Base-by-base conservation (phyloP, 2,797 vertebrate species). In the Sarcoramphus papa region DNA sequence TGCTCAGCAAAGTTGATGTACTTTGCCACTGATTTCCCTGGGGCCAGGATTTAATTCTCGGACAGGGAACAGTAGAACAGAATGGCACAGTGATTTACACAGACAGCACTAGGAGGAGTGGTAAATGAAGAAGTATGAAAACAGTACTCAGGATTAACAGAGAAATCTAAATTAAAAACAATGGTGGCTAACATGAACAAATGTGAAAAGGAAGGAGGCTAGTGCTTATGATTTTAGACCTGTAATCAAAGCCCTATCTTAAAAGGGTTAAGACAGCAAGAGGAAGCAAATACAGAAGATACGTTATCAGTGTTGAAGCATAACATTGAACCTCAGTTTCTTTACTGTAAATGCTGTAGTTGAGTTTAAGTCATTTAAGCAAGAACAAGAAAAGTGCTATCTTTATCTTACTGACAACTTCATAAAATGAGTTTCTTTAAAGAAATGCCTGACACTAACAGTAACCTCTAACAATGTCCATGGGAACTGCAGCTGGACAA, bases 21-120 rank as follows among this genome's bases (percentile, higher is more conserved):
- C 65, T 83, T 82, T 73, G n/a, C 37, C 68, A n/a, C 33, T 83
- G 37, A 85, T 92, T 96, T 95, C 79, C 75, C 69, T 45, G 41
- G 48, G n/a, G n/a, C 80, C 27, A 60, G 20, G 41, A 81, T 92
- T 94, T 88, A 56, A 43, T 85, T 85, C 68, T 81, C 0, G 5
- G 28, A 53, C 9, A 40, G 45, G 45, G 41, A 94, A 75, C 7
- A 51, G 23, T 18, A 43, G 50, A 60, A 94, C 1, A 2, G 37
- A 89, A 88, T 4, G 4, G 33, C 35, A 77, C 0, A 0, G 7
- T 62, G 64, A 92, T 89, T 93, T 78, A 94, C 74, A 53, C 31
- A 90, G 76, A 22, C 23, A 53, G 45, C 4, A 1, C 9, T 37
- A 67, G 31, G 27, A 95, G 27, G 22, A 72, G 33, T 28, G 6